A percentile compares a stretch with the other conserved stretches of the same genome.
phyloP scores from a whole-genome alignment of 2,113 vertebrate species.

The Scophthalmus maximus region DNA sequence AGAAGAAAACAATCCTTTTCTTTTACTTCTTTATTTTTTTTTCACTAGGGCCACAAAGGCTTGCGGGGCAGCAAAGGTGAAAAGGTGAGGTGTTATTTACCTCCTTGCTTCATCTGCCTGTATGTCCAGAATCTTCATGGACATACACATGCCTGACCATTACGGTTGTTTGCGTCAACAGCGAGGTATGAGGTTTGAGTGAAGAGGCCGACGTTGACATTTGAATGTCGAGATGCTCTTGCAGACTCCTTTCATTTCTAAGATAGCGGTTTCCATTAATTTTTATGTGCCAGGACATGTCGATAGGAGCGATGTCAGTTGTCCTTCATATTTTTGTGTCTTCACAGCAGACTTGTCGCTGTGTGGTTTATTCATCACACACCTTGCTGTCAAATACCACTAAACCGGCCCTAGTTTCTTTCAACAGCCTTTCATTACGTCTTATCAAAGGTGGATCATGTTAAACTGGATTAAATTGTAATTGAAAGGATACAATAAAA shows the following conservation, averaged over 20 bases:
- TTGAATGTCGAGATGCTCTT: not conserved
- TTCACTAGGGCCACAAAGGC: slow-evolving; percentile 84
- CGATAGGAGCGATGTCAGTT: slow-evolving; percentile 10
- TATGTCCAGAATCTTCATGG: not conserved
- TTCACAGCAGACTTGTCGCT: slow-evolving; percentile 13
- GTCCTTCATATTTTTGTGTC: slow-evolving; percentile 29
- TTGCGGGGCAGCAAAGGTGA: slow-evolving; percentile 84
- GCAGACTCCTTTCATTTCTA: slow-evolving; percentile 3
- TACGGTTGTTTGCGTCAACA: slow-evolving; percentile 5
- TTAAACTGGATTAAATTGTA: not conserved
- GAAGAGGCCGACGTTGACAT: not conserved
- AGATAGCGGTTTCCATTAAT: slow-evolving; percentile 10
- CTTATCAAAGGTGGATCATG: slow-evolving; percentile 9
- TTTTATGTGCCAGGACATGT: slow-evolving; percentile 11
- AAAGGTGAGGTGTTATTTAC: slow-evolving; percentile 78
- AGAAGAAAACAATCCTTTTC: not conserved
- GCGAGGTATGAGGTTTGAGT: not conserved
- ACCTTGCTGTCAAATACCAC: not conserved
- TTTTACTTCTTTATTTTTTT: slow-evolving; percentile 3
- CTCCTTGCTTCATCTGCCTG: not conserved
- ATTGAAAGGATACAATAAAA: slow-evolving; percentile 10
- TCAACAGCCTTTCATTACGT: not conserved
- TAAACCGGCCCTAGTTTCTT: no score
- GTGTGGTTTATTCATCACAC: not conserved
- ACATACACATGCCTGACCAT: not conserved